phyloP scores from a whole-genome alignment of 2,797 vertebrate genomes.

The Sebastes vulpes region DNA sequence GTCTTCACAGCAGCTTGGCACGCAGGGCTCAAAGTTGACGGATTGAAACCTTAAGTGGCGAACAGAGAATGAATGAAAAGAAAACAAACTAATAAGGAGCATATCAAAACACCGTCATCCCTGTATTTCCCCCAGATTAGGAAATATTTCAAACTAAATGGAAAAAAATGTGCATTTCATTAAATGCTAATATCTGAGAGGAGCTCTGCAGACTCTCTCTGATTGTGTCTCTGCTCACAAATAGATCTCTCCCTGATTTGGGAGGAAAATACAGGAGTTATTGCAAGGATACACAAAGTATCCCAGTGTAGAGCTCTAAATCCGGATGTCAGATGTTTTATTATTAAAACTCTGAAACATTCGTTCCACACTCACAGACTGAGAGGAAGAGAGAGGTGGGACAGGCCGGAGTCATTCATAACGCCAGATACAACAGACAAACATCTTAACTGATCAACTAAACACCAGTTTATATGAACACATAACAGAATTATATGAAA shows the following conservation, averaged over 20 bases:
- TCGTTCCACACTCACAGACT: constrained; percentile 35
- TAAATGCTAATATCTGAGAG: constrained; percentile 94
- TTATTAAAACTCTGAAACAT: constrained; percentile 79
- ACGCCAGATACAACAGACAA: constrained; percentile 24
- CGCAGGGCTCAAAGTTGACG: constrained; percentile 80
- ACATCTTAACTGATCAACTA: constrained; percentile 5
- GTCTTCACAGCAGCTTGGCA: constrained; percentile 64
- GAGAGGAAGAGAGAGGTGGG: constrained; percentile 25
- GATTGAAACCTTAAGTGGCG: constrained; percentile 82
- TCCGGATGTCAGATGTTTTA: constrained; percentile 82
- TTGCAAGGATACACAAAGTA: constrained; percentile 81
- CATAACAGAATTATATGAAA: not conserved
- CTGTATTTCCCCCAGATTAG: constrained; percentile 89
- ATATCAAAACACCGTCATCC: constrained; percentile 90
- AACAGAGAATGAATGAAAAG: constrained; percentile 92
- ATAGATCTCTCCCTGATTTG: constrained; percentile 51
- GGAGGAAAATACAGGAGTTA: constrained; percentile 77
- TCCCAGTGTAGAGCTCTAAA: constrained; percentile 76
- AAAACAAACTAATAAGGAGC: constrained; percentile 94
- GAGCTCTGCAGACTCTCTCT: constrained; percentile 73
- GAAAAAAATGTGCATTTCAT: constrained; percentile 94
- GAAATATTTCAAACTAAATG: constrained; percentile 89
- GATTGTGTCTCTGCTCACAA: constrained; percentile 55
- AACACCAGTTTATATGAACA: not conserved
- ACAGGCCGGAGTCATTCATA: constrained; percentile 47